Percentiles rank a stretch among this genome's conserved stretches.
phyloP scores from a whole-genome alignment of 2,888 invertebrate genomes.

The Aphodius sticticus region DNA sequence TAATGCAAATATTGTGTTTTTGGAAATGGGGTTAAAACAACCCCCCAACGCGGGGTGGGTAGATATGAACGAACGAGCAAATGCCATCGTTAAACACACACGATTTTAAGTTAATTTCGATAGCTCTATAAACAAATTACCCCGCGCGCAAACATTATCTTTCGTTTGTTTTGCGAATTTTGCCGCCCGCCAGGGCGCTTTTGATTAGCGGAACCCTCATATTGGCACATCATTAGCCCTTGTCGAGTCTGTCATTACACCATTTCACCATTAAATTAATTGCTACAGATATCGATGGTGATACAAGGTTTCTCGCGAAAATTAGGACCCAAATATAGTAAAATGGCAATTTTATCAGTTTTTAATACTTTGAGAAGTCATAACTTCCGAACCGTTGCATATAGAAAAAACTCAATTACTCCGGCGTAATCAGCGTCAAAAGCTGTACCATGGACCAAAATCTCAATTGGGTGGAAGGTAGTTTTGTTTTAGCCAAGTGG shows the following conservation, averaged over 20 bases:
- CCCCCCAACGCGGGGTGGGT: neutral
- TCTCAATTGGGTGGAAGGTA: too few species aligned
- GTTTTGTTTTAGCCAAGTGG: too few species aligned
- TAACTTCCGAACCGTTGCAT: too few species aligned
- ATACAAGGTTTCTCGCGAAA: neutral
- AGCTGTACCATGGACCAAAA: too few species aligned
- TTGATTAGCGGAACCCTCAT: neutral
- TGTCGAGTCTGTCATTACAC: neutral
- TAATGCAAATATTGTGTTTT: slow-evolving; percentile 23
- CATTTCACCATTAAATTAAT: neutral
- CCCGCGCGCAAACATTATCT: slow-evolving; percentile 19
- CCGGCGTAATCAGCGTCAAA: too few species aligned
- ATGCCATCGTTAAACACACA: neutral
- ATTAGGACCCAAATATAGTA: too few species aligned
- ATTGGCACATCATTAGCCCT: neutral
- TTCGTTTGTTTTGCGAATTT: slow-evolving; percentile 20
- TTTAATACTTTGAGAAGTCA: too few species aligned
- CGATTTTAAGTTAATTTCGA: slow-evolving; percentile 26
- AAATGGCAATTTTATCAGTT: too few species aligned
- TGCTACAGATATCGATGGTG: neutral
- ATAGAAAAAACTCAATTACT: too few species aligned
- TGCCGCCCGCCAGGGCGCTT: slow-evolving; percentile 5
- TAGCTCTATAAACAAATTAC: slow-evolving; percentile 14
- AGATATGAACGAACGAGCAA: neutral
- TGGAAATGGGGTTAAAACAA: neutral